Base-by-base conservation (phyloP, 2,113 vertebrate species). In the Uria lomvia region DNA sequence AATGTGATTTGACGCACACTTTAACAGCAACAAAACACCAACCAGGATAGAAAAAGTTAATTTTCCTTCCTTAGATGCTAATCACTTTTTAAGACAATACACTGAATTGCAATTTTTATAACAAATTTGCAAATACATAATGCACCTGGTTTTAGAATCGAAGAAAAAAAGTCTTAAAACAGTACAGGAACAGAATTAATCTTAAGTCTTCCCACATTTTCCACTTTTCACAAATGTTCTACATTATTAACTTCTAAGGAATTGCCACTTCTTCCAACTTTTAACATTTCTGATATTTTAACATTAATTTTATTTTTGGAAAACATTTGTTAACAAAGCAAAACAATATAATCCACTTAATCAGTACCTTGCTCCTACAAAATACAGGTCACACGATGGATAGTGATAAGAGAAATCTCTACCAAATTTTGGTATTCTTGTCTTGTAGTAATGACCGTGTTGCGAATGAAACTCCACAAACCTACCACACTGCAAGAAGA, bases 381-480 rank as follows among this genome's bases (percentile, higher is more conserved):
- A 99, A 95, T 98, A 99, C n/a, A 99, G 97, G 96, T 99, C 99
- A 93, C 99, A 99, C 0, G 99, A 99, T 5, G 99, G 99, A 77
- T 98, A 99, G 96, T 99, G 99, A 38, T 99, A 99, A 20, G 99
- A 99, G 91, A 99, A 99, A 97, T 99, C 99, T 93, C 99, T 98
- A 81, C 99, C 99, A 82, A 99, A 99, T 96, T 99, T 99, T 22
- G 99, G 99, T 96, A 99, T 99, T 71, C 99, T 98, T 26, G 99
- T 99, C 96, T 98, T 99, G 97, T 99, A 99, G 96, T 99, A 99
- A 94, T 98, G 98, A 14, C 99, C 99, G 0, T 99, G 98, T 66
- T 99, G 99, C 2, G 99, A 99, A 97, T 99, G 99, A 95, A 99
- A 99, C 94, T 99, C 99, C 27, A 99, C 98, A 36, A 99, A 99